These are phyloP conservation scores for Isotomurus palustris DNA, from an alignment of 2,888 invertebrate species.

Conservation along the genomic window DNA sequence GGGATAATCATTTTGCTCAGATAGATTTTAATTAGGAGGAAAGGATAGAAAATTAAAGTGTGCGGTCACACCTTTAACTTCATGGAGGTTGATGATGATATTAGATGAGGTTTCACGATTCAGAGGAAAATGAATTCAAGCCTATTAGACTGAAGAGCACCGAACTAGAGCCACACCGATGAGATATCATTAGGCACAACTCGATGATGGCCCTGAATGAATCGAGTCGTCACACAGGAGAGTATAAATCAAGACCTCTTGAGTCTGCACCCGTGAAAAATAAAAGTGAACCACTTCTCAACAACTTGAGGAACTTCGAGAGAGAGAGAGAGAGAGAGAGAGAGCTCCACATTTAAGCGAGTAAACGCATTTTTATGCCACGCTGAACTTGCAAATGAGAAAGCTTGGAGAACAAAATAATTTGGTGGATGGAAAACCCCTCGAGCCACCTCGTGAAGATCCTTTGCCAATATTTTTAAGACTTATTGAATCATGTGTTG, in stretches of 20 bases:
- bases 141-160: no score
- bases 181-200: no score
- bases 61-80: slow-evolving; percentile 33
- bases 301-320: slow-evolving; percentile 16
- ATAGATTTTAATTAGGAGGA: slow-evolving; percentile 43
- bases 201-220: no score
- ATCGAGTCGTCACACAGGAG: background rate
- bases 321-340: no score
- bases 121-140: slow-evolving; percentile 12
- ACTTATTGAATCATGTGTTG: slow-evolving; percentile 41
- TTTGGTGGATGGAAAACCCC: slow-evolving; percentile 22
- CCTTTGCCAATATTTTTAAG: slow-evolving; percentile 31
- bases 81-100: slow-evolving; percentile 25
- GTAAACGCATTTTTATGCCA: slow-evolving; percentile 39
- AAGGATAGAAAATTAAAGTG: slow-evolving; percentile 35
- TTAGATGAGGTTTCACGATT: slow-evolving; percentile 26
- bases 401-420: slow-evolving; percentile 31
- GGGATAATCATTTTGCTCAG: slow-evolving; percentile 34
- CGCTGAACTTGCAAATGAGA: slow-evolving; percentile 39
- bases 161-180: no score
- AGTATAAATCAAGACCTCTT: slow-evolving; percentile 3
- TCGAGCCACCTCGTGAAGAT: slow-evolving; percentile 15
- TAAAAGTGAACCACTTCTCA: slow-evolving; percentile 2
- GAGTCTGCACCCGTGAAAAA: slow-evolving; percentile 1
- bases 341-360: slow-evolving; percentile 17